A percentile compares a stretch with the other conserved stretches of the same genome.
These are phyloP conservation scores for Dysmachus trigonus DNA, from an alignment of 2,888 invertebrate genomes.

Conservation along the genomic window DNA sequence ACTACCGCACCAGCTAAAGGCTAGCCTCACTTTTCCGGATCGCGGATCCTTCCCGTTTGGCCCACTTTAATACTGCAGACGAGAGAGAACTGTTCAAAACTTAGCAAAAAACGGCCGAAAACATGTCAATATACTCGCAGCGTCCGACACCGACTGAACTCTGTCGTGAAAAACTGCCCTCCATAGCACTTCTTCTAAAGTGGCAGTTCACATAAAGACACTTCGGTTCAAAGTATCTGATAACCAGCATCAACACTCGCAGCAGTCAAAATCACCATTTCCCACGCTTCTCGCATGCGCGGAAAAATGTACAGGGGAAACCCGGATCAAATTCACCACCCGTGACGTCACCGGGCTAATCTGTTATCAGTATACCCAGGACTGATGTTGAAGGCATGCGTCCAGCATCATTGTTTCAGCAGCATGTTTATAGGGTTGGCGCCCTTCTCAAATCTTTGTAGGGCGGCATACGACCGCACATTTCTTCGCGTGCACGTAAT, in stretches of 20 bases:
- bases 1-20: not conserved
- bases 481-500: constrained; percentile 4
- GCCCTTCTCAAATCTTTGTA: not conserved
- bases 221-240: constrained; percentile 32
- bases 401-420: not conserved
- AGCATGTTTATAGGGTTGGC: not conserved
- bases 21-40: not conserved
- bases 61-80: constrained; percentile 24
- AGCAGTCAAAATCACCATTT: constrained; percentile 9
- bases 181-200: constrained; percentile 47
- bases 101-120: constrained; percentile 47
- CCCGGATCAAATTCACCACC: not conserved
- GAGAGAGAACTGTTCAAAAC: not conserved
- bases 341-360: constrained; percentile 5
- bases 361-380: not conserved
- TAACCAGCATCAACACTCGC: constrained; percentile 35
- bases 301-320: not conserved
- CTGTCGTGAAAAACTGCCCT: constrained; percentile 55
- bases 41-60: constrained; percentile 21
- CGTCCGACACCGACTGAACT: constrained; percentile 64
- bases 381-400: not conserved
- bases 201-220: constrained; percentile 40
- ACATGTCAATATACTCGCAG: constrained; percentile 62
- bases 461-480: not conserved
- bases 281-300: constrained; percentile 30